Evolutionary conservation across 2,797 vertebrate species (phyloP), one percentile per base, ranked within the genome.

Genomic region (Mormyrus proboscirostris): DNA sequence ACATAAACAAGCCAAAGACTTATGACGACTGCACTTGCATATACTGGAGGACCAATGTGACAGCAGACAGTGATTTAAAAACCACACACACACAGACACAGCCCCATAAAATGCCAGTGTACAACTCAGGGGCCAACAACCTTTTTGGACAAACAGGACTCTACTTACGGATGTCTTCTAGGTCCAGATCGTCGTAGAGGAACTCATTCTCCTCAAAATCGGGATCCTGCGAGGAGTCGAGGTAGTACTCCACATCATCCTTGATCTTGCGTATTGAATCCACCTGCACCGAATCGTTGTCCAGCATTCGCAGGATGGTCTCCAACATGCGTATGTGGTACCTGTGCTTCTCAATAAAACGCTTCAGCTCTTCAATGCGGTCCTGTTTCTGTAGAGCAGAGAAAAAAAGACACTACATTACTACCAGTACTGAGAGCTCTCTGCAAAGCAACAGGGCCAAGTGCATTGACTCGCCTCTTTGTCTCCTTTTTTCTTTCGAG

Each of bases 161-260:
- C 82, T 25, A 95, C 97, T 96, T 95, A 99, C 98, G 97, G 94
- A 98, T 97, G 92, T 99, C 98, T 91, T 99, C 98, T 90, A 99
- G 95, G 94, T 99, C 98, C 84, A 99, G 95, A 93, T 99, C 98
- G 4, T 99, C 97, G 0, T 98, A 99, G 88, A 99, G 95, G 93
- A 99, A 98, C 94, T 99, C 98, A 0, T 99, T 99, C 93, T 99
- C 98, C 93, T 99, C 98, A 65, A 99, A 99, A 94, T 99, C 98
- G 0, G 97, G 97, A 92, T 99, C 98, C 95, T 98, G 98, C 1
- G 97, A 99, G 9, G 98, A 99, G 94, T 99, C 98, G 1, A 98
- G 97, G 69, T 99, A 99, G 91, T 99, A 99, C 90, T 99, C 98
- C 2, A 99, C 98, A 0, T 99, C 98, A 0, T 99, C 98, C 93